Evolutionary conservation across 1,140 invertebrate genomes (phyloP), one percentile per base, ranked within the genome.

Genomic region (Delia radicum): DNA sequence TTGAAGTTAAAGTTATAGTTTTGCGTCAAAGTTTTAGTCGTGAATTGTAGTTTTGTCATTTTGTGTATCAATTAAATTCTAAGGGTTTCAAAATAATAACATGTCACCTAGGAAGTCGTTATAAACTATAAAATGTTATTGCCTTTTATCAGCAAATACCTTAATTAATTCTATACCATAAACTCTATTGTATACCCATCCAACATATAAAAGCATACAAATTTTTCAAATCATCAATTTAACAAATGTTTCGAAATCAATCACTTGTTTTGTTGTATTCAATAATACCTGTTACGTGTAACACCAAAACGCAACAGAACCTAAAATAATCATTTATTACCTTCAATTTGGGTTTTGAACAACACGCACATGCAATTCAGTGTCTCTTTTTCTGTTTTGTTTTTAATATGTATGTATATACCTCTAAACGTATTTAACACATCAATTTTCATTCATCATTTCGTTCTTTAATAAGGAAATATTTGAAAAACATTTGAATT

Each of bases 391-490:
- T n/a, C n/a, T n/a, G n/a, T n/a, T n/a, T n/a, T n/a, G n/a, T n/a
- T n/a, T n/a, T n/a, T n/a, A n/a, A n/a, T n/a, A n/a, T n/a, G n/a
- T n/a, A n/a, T 42, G 37, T 10, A 42, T 42, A 42, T 15, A 28
- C 21, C 0, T 63, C 12, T 27, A 27, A 24, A 63, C 24, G 61
- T 63, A 63, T 24, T 24, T 63, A 65, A 65, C 26, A 26, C 62
- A 65, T 65, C 62, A 65, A 65, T 65, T 65, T 65, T 65, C 62
- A 65, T 65, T 65, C 62, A 65, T 65, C 62, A 65, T 65, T 65
- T 65, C 62, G 26, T 65, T 28, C 3, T 65, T 42, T 10, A 42
- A 42, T 42, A n/a, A n/a, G n/a, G n/a, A n/a, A n/a, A n/a, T n/a
- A n/a, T n/a, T n/a, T n/a, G n/a, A n/a, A n/a, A n/a, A n/a, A n/a